These are phyloP conservation scores for Crotalus helleri DNA, from an alignment of 2,113 vertebrate genomes.

Conservation along the genomic window DNA sequence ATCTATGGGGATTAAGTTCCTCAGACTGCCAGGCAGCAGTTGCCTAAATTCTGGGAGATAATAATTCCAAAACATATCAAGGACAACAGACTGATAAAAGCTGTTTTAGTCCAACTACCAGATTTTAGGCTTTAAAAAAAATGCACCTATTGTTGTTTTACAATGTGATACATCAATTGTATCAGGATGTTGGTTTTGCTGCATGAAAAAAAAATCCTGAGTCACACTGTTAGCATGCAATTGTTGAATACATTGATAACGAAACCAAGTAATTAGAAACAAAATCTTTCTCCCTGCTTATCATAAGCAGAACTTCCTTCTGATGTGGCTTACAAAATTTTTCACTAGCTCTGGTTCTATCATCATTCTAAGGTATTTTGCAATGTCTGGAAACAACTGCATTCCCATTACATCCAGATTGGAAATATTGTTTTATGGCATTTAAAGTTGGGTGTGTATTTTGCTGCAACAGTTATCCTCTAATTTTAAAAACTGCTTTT, in stretches of 20 bases:
- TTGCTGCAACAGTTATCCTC: neutral
- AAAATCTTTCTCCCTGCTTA: conserved; percentile 44
- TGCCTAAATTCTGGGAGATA: neutral
- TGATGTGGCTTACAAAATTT: conserved; percentile 48
- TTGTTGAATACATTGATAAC: conserved; percentile 38
- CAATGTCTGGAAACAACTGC: conserved; percentile 17
- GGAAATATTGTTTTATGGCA: neutral
- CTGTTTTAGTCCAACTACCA: neutral
- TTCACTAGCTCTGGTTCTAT: conserved; percentile 25
- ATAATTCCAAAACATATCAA: neutral
- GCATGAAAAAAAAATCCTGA: conserved; percentile 5
- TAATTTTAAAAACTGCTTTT: neutral
- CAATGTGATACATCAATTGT: conserved; percentile 13
- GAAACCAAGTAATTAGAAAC: conserved; percentile 35
- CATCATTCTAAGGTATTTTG: conserved; percentile 22
- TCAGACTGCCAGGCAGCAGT: neutral
- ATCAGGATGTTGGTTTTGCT: conserved; percentile 13
- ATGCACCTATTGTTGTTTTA: neutral
- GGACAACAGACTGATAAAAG: neutral
- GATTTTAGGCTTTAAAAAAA: neutral
- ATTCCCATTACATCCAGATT: neutral
- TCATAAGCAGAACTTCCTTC: conserved; percentile 46
- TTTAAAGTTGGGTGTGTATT: neutral
- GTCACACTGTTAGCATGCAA: conserved; percentile 14
- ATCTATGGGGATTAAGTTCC: neutral